A percentile compares a stretch with the other conserved stretches of the same genome.
These are phyloP conservation scores for Drosophila neocordata DNA, from an alignment of 1,140 invertebrate genomes.

Conservation along the genomic window DNA sequence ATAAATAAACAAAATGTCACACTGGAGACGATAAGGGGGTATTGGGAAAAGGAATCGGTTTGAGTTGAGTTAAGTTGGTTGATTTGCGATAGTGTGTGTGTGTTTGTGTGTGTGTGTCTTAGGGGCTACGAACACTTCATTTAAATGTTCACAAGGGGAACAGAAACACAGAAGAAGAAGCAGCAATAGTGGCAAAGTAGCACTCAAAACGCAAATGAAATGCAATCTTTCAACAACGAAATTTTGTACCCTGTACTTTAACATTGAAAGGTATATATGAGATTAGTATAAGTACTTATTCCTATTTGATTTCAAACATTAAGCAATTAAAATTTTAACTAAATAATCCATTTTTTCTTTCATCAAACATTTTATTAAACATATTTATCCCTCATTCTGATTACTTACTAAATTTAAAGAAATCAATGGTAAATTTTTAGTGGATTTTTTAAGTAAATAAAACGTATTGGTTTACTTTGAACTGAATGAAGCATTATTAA, in stretches of 20 bases:
- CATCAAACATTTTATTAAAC: too few relatives aligned
- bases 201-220: constrained; percentile 24
- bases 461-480: too few relatives aligned
- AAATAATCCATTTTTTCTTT: too few relatives aligned
- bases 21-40: neutral
- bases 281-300: too few relatives aligned
- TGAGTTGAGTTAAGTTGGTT: neutral
- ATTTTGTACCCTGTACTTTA: neutral
- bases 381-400: too few relatives aligned
- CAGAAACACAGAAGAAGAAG: neutral
- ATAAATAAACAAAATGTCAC: neutral
- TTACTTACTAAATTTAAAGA: too few relatives aligned
- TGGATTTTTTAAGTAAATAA: too few relatives aligned
- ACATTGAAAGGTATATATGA: neutral
- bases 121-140: constrained; percentile 3
- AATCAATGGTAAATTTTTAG: too few relatives aligned
- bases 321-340: too few relatives aligned
- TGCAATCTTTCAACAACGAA: constrained; percentile 15
- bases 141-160: constrained; percentile 16
- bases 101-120: neutral
- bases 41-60: neutral
- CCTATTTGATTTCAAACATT: too few relatives aligned
- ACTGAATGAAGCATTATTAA: too few relatives aligned
- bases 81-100: too few relatives aligned
- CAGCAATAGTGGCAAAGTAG: neutral